phyloP scores from a whole-genome alignment of 2,888 invertebrate species.

The Drosophila sordidula region DNA sequence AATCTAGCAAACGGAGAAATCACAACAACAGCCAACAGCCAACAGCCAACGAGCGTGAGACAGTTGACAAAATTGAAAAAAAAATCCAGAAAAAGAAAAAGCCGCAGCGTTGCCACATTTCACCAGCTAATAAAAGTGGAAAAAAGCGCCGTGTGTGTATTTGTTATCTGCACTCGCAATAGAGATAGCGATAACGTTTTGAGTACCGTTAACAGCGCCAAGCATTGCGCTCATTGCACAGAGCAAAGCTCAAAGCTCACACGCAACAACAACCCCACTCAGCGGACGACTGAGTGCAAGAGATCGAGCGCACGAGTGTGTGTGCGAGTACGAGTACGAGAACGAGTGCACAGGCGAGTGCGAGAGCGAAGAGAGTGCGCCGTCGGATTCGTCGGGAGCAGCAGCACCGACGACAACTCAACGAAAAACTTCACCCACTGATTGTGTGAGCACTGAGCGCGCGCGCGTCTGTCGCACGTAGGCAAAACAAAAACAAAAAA shows the following conservation, averaged over 20 bases:
- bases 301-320: conserved; percentile 26
- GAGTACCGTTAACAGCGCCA: conserved; percentile 60
- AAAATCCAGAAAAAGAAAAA: conserved; percentile 23
- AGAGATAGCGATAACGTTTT: conserved; percentile 62
- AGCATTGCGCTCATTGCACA: conserved; percentile 62
- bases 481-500: conserved; percentile 10
- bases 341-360: conserved; percentile 1
- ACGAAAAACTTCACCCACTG: conserved; percentile 52
- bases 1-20: conserved; percentile 58
- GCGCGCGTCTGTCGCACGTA: conserved; percentile 49
- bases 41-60: conserved; percentile 40
- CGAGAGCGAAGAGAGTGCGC: conserved; percentile 6
- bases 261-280: conserved; percentile 30
- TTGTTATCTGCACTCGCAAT: conserved; percentile 52
- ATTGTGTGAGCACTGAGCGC: conserved; percentile 48
- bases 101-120: conserved; percentile 66
- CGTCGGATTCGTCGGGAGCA: conserved; percentile 9
- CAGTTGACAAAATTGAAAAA: conserved; percentile 33
- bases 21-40: conserved; percentile 50
- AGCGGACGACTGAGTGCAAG: conserved; percentile 37
- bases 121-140: conserved; percentile 39
- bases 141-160: conserved; percentile 10
- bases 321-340: conserved; percentile 10
- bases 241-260: conserved; percentile 51
- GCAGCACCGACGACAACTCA: conserved; percentile 20